Conservation (phyloP, 2,797 vertebrate genomes). For the Odontamblyopus lacepedii region DNA sequence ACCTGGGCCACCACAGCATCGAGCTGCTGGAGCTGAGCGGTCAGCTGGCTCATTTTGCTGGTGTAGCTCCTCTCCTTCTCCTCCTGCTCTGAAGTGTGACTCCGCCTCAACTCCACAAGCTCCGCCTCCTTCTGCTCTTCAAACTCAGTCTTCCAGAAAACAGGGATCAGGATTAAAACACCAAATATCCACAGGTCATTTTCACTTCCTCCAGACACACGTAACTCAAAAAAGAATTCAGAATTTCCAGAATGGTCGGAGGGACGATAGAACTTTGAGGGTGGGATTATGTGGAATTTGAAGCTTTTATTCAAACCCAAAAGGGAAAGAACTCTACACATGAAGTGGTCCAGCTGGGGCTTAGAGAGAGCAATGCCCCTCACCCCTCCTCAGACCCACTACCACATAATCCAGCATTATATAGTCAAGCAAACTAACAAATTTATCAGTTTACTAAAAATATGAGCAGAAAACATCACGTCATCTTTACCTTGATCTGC, state of each 20-base stretch:
- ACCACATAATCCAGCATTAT: slow-evolving; percentile 60
- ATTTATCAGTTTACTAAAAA: not conserved
- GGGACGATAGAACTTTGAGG: slow-evolving; percentile 40
- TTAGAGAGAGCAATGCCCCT: slow-evolving; percentile 47
- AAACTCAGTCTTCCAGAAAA: slow-evolving; percentile 76
- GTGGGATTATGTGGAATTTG: slow-evolving; percentile 62
- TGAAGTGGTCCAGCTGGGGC: slow-evolving; percentile 61
- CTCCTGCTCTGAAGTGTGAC: slow-evolving; percentile 66
- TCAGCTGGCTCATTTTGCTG: slow-evolving; percentile 77
- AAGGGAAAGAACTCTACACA: slow-evolving; percentile 38
- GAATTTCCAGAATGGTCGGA: slow-evolving; percentile 38
- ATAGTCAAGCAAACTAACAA: slow-evolving; percentile 41
- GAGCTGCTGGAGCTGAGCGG: slow-evolving; percentile 80
- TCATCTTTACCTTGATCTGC: slow-evolving; percentile 78
- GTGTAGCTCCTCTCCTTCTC: slow-evolving; percentile 67
- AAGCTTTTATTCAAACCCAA: slow-evolving; percentile 65
- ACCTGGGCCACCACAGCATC: slow-evolving; percentile 82
- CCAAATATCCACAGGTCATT: slow-evolving; percentile 3
- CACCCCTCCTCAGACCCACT: slow-evolving; percentile 16
- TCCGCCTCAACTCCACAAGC: slow-evolving; percentile 69
- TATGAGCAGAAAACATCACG: not conserved
- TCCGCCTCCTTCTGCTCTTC: slow-evolving; percentile 74
- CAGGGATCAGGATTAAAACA: not conserved
- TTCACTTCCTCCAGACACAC: slow-evolving; percentile 23
- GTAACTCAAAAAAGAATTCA: slow-evolving; percentile 25